phyloP scores from a whole-genome alignment of 2,113 vertebrate species.

The Aphyosemion australe region DNA sequence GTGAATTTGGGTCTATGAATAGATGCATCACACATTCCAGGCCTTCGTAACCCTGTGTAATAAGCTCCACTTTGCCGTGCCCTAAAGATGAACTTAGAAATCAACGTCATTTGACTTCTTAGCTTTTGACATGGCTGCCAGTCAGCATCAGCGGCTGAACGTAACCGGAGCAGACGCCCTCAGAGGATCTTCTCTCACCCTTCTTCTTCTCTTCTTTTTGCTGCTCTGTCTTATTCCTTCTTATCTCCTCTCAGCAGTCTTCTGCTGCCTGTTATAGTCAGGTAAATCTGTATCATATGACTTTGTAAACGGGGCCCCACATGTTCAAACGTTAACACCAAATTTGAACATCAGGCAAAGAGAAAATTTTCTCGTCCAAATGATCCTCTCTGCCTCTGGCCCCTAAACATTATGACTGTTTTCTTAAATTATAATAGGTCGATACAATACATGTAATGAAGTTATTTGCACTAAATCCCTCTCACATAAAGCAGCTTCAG shows the following conservation, averaged over 20 bases:
- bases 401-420: background rate
- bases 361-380: conserved; percentile 2
- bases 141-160: conserved; percentile 64
- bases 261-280: conserved; percentile 25
- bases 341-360: background rate
- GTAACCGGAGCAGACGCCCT: conserved; percentile 62
- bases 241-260: conserved; percentile 5
- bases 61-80: conserved; percentile 64
- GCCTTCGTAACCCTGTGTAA: conserved; percentile 47
- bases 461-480: too few species aligned
- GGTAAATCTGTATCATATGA: conserved; percentile 78
- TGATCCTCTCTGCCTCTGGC: background rate
- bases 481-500: too few species aligned
- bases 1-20: conserved; percentile 18
- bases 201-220: conserved; percentile 4
- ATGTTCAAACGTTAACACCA: conserved; percentile 4
- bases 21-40: conserved; percentile 57
- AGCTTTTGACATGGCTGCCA: conserved; percentile 72
- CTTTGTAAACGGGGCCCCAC: conserved; percentile 34
- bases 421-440: background rate
- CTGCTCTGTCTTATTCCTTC: conserved; percentile 13
- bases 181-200: conserved; percentile 58
- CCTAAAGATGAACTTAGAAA: conserved; percentile 72
- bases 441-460: too few species aligned
- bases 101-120: conserved; percentile 63